Evolutionary conservation across 2,888 invertebrate species (phyloP).

Genomic region (Tetrapedia diversipes): DNA sequence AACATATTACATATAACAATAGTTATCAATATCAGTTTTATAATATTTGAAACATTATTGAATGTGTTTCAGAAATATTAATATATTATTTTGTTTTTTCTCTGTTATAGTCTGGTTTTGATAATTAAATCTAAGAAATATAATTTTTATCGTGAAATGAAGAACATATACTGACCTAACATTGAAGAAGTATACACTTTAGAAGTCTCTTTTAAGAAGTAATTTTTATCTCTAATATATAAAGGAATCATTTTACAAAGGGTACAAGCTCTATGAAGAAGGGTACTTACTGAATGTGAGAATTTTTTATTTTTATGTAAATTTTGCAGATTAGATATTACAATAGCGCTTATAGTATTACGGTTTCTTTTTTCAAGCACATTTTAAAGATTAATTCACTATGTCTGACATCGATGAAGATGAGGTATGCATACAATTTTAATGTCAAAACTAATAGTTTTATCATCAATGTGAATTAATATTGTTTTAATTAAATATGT

Average conservation of each 20-base stretch:
- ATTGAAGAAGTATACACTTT: conserved; percentile 73
- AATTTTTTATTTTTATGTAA: background rate
- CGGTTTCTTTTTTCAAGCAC: conserved; percentile 25
- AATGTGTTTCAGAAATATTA: background rate
- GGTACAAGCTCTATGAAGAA: background rate
- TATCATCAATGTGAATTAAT: conserved; percentile 2
- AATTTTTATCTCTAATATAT: conserved; percentile 52
- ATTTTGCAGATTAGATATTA: background rate
- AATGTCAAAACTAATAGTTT: conserved; percentile 16
- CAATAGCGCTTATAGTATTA: background rate
- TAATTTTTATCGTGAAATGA: conserved; percentile 18
- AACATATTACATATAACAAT: background rate
- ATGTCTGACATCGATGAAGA: conserved; percentile 81
- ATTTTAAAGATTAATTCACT: conserved; percentile 40
- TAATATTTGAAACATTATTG: background rate
- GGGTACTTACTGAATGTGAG: background rate
- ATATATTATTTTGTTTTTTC: background rate
- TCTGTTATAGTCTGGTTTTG: background rate
- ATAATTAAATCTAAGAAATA: background rate
- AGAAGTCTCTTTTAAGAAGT: conserved; percentile 68
- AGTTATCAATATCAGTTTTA: background rate
- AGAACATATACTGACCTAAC: conserved; percentile 72
- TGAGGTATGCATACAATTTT: conserved; percentile 71
- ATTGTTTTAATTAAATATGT: background rate
- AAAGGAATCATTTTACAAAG: conserved; percentile 10